A percentile compares a stretch with the other conserved stretches of the same genome.
Conservation (phyloP, 2,888 invertebrate genomes). For the Tetragnatha montana region DNA sequence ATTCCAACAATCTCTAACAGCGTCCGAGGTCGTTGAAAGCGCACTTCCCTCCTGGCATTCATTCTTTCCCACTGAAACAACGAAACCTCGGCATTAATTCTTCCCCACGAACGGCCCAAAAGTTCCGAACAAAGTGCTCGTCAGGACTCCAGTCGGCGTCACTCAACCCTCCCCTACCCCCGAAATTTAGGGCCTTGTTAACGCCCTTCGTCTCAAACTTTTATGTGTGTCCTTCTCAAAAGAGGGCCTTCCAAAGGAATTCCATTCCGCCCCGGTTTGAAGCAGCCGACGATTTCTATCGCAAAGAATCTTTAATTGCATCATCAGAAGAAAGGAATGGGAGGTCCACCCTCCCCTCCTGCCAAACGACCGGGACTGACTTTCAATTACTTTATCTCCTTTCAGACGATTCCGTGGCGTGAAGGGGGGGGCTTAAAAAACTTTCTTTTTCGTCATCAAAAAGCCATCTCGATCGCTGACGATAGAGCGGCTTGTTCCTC, state of each 20-base stretch:
- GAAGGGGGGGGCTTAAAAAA: constrained; percentile 35
- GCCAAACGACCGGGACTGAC: constrained; percentile 66
- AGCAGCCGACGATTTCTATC: constrained; percentile 2
- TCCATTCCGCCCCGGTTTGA: not conserved
- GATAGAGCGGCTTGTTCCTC: constrained; percentile 61
- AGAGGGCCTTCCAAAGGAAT: constrained; percentile 11
- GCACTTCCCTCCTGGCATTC: not conserved
- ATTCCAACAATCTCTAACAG: not conserved
- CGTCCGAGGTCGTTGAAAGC: not conserved
- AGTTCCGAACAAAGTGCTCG: not conserved
- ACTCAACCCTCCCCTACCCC: constrained; percentile 24
- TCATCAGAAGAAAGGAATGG: constrained; percentile 52
- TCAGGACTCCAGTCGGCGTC: constrained; percentile 25
- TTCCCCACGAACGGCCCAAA: not conserved
- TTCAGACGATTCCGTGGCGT: constrained; percentile 38
- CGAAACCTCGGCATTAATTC: not conserved
- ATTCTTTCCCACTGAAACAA: not conserved
- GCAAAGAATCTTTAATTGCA: constrained; percentile 59
- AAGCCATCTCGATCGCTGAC: constrained; percentile 57
- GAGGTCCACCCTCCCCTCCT: not conserved
- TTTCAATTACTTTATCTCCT: constrained; percentile 67
- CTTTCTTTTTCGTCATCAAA: constrained; percentile 58
- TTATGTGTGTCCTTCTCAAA: constrained; percentile 20
- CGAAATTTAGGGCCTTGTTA: constrained; percentile 48
- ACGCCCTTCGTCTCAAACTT: constrained; percentile 20